Conservation (phyloP, 2,113 vertebrate genomes). For the Callipepla squamata region DNA sequence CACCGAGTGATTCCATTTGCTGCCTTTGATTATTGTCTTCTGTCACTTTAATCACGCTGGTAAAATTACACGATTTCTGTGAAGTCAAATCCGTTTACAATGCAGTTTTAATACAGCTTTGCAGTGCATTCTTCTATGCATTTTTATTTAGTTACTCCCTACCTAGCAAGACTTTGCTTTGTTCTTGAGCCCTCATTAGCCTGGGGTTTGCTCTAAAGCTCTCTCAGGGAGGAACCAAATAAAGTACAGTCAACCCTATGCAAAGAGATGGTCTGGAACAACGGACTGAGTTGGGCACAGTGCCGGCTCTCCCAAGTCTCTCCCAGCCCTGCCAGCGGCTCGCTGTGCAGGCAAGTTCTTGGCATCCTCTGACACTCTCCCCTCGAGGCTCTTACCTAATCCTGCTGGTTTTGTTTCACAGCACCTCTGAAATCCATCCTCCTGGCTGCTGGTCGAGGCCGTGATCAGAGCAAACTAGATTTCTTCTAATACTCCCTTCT, state of each 20-base stretch:
- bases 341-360: background rate
- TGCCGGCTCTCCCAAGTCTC: background rate
- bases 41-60: constrained; percentile 72
- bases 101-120: constrained; percentile 67
- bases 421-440: background rate
- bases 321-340: constrained; percentile 18
- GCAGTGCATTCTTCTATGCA: constrained; percentile 38
- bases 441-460: background rate
- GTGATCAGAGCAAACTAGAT: rapidly evolving
- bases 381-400: background rate
- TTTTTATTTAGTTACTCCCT: constrained; percentile 69
- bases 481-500: background rate
- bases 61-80: constrained; percentile 69
- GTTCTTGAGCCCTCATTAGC: constrained; percentile 69
- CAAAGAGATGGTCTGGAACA: constrained; percentile 15
- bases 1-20: constrained; percentile 60
- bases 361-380: background rate
- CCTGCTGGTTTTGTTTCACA: background rate
- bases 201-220: constrained; percentile 64
- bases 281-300: background rate
- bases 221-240: constrained; percentile 50
- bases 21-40: constrained; percentile 71
- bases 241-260: constrained; percentile 24
- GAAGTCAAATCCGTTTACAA: constrained; percentile 71
- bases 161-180: constrained; percentile 68